Evolutionary conservation across 2,113 vertebrate species (phyloP).

Genomic region (Poeciliopsis prolifica): DNA sequence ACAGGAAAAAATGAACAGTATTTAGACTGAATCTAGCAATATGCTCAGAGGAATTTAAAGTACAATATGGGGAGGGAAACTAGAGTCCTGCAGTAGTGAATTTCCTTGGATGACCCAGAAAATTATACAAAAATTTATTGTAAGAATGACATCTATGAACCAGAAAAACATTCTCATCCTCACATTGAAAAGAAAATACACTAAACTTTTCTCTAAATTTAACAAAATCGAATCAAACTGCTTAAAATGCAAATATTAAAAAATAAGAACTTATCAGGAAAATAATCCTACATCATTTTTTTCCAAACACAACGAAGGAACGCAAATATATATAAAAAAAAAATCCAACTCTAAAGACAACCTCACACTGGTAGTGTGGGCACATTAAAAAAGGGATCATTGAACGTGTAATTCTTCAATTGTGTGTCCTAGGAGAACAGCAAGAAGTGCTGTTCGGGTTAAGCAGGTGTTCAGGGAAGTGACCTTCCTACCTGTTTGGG

Average conservation of each 20-base stretch:
- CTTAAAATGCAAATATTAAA: conserved; percentile 66
- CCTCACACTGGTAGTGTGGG: conserved; percentile 54
- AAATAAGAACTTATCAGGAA: conserved; percentile 41
- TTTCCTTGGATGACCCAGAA: not conserved
- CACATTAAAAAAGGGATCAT: conserved; percentile 59
- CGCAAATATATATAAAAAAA: conserved; percentile 69
- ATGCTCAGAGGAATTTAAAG: conserved; percentile 48
- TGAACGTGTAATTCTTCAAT: conserved; percentile 50
- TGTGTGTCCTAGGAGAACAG: conserved; percentile 73
- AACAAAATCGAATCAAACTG: conserved; percentile 49
- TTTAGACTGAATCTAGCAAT: conserved; percentile 63
- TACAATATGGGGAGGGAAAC: conserved; percentile 52
- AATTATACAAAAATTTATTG: conserved; percentile 8
- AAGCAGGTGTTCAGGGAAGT: conserved; percentile 75
- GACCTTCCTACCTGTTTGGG: conserved; percentile 82
- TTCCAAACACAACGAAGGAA: conserved; percentile 51
- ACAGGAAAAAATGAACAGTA: conserved; percentile 70
- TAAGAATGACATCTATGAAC: conserved; percentile 46
- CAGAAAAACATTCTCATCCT: conserved; percentile 67
- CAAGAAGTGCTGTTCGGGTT: conserved; percentile 61
- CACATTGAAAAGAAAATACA: conserved; percentile 61
- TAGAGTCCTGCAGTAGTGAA: conserved; percentile 44
- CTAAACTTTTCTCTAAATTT: conserved; percentile 44
- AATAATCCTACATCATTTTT: conserved; percentile 60
- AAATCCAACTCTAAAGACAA: conserved; percentile 64